phyloP scores from a whole-genome alignment of 2,113 vertebrate genomes.

The Oncorhynchus tshawytscha region DNA sequence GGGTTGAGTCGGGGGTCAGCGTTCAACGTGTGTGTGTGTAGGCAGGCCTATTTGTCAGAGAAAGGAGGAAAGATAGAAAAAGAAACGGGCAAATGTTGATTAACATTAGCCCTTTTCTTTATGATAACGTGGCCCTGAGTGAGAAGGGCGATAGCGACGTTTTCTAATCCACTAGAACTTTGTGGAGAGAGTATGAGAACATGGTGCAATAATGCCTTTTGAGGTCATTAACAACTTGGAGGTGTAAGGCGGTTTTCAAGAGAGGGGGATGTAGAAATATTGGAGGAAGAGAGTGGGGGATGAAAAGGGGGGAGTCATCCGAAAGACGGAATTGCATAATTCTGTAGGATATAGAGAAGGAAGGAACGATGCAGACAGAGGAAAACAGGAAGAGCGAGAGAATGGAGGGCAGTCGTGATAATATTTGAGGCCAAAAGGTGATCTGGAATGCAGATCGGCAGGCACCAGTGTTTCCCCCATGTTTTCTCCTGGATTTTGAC shows the following conservation, averaged over 20 bases:
- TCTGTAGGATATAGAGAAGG: constrained; percentile 17
- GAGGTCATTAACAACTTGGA: constrained; percentile 22
- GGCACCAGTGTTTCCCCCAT: constrained; percentile 26
- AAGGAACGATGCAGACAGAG: constrained; percentile 45
- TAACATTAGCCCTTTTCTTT: neutral
- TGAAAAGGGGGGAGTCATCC: constrained; percentile 43
- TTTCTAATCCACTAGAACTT: constrained; percentile 3
- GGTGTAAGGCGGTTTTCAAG: constrained; percentile 1
- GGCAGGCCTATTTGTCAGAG: neutral
- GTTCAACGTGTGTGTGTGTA: neutral
- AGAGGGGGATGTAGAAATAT: constrained; percentile 22
- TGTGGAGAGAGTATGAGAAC: neutral
- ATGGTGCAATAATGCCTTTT: neutral
- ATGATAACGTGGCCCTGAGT: neutral
- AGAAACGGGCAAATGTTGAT: neutral
- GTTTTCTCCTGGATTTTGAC: neutral
- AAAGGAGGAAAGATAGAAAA: neutral
- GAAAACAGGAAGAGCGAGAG: constrained; percentile 38
- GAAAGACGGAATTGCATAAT: constrained; percentile 71
- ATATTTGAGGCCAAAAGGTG: constrained; percentile 40
- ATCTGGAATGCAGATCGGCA: constrained; percentile 47
- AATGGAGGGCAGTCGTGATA: constrained; percentile 29
- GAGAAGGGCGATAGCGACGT: no score
- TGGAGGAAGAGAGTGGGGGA: constrained; percentile 13
- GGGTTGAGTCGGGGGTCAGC: neutral